Evolutionary conservation across 2,113 vertebrate genomes (phyloP), one percentile per base, ranked within the genome.

Genomic region (Anthoscopus minutus): DNA sequence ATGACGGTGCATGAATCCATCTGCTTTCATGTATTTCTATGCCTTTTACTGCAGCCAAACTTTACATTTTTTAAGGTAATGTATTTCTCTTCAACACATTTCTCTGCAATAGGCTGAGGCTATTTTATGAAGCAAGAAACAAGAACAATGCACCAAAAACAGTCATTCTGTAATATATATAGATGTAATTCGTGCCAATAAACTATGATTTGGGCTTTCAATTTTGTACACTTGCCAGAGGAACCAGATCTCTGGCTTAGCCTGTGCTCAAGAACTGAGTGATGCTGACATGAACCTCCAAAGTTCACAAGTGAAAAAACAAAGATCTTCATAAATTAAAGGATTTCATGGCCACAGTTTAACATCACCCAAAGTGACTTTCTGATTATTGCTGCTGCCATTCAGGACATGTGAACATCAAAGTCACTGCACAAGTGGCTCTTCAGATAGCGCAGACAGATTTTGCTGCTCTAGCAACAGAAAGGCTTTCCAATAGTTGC

Each of bases 401-500:
- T 64, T 57, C 28, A 50, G 53, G 51, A 85, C 40, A 40, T 12
- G 1, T 84, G 88, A 74, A 86, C 35, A 61, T 22, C 35, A 27
- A 48, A 73, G 40, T 33, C 33, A 48, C 1, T 38, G 61, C 23
- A 69, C 25, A 45, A 83, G 21, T 3, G 25, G 9, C 8, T 76
- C 21, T 28, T 57, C 56, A 33, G 25, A 19, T 0, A 65, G 13
- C n/a, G 74, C 44, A 81, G 21, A 6, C 0, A 0, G 11, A 21
- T 66, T 64, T 30, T 58, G 15, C 31, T 57, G 10, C 35, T 66
- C 42, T 35, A 87, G 37, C 42, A 80, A 57, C 6, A 91, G 25
- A 57, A 42, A 38, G 15, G 50, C 35, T 24, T 84, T 8, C 31
- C 31, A 62, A 20, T 0, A 9, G 12, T 0, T 42, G 14, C 62